Base-by-base conservation (phyloP, 2,113 vertebrate genomes). In the Percina caprodes region DNA sequence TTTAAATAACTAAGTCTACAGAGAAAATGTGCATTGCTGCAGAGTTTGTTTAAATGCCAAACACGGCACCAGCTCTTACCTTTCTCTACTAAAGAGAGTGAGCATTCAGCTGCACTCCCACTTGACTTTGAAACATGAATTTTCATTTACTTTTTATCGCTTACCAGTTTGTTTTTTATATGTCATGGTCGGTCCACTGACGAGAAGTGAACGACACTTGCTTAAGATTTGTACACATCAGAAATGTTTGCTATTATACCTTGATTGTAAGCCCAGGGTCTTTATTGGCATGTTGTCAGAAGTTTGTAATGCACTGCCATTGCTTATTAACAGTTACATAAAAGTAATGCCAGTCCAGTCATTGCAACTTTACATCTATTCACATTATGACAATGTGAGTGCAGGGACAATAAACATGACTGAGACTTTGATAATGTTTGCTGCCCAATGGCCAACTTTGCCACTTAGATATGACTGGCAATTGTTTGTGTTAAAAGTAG, bases 41-140 rank as follows among this genome's bases (percentile, higher is more conserved):
- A 73, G 67, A 72, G 51, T 58, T 35, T 52, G 33, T 73, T 61
- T 35, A 62, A 67, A 80, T 74, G 69, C 51, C 39, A 74, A 35
- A 24, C 48, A 74, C 2, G 5, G 13, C 63, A 45, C n/a, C 46
- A 23, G 46, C 67, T n/a, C 23, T 81, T 54, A 33, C 65, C 61
- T 83, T 51, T 56, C 46, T 23, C 42, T 19, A 16, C 39, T 30
- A 4, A 30, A 45, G 48, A 23, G 26, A 77, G 46, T 55, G 35
- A 61, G 4, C 4, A 62, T 69, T 82, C 62, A 62, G 49, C 70
- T 52, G 59, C 51, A 23, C 59, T 62, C 19, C 33, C 49, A 65
- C 62, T 79, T 68, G 74, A 71, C 60, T 68, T 51, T 55, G 54
- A 74, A 69, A 74, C 60, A 46, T 55, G 1, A 1, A 56, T 56